Evolutionary conservation across 1,140 invertebrate species (phyloP), one percentile per base, ranked within the genome.

Genomic region (Sitodiplosis mosellana): DNA sequence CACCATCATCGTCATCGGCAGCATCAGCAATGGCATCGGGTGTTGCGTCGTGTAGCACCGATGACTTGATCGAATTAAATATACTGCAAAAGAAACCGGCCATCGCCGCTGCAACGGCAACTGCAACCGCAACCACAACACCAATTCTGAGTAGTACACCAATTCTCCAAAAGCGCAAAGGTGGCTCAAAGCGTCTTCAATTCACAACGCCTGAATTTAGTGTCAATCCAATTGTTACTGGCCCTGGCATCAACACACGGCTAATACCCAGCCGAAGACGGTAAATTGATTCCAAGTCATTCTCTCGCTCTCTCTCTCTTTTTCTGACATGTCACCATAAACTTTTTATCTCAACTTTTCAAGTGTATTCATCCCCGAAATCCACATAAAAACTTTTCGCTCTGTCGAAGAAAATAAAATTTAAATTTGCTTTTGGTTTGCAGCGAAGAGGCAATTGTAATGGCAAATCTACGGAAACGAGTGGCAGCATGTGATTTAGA

Each of bases 381-480:
- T 8, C 7, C 14, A 14, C 33, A 34, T 14, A 34, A 34, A 8
- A 34, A 34, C 33, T 8, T 8, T 8, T 34, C 33, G 14, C 14
- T 34, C 14, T 14, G 14, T 34, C 14, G 33, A 8, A 8, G 14
- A 7, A 8, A 34, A 8, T 34, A n/a, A n/a, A 7, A 34, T 14
- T 34, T 7, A 38, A n/a, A 38, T 38, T 38, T 38, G 4, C 17
- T n/a, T n/a, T 38, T n/a, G 20, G 14, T 4, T 48, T 44, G 12
- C 33, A 48, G 48, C 18, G 48, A 48, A 21, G 48, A 48, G 33
- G 41, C 41, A 18, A 48, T 48, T 15, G 48, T 48, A 11, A 44
- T 48, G 48, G 48, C 48, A 2, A 48, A 48, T 48, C 20, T 48
- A 34, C 10, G 48, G 14, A 48, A 48, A 37, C 48, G 48, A 20